phyloP scores from a whole-genome alignment of 2,888 invertebrate species.

The Andricus curvator region DNA sequence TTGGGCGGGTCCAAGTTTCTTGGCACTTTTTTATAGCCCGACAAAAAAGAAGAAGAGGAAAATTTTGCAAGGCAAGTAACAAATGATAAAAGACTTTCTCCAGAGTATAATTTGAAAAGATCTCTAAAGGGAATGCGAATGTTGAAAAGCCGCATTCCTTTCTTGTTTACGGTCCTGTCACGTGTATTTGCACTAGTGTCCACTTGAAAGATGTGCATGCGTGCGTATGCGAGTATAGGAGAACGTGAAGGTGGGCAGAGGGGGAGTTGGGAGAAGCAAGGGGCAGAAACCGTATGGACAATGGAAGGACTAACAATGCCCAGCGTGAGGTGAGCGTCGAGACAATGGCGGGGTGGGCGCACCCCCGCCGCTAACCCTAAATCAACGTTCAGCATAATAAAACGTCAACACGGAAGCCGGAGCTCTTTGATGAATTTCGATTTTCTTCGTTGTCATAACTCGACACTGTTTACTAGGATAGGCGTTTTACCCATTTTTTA shows the following conservation, averaged over 20 bases:
- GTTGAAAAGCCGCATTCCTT: slow-evolving; percentile 16
- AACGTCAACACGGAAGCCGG: slow-evolving; percentile 63
- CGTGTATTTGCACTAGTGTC: slow-evolving; percentile 3
- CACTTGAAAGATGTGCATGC: slow-evolving; percentile 25
- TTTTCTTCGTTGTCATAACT: slow-evolving; percentile 59
- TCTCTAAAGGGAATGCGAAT: too few relatives aligned
- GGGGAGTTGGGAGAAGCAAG: neutral
- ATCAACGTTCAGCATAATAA: slow-evolving; percentile 76
- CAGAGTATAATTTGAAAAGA: neutral
- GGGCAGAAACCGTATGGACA: slow-evolving; percentile 61
- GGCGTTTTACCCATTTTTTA: neutral
- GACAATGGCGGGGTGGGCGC: slow-evolving; percentile 71
- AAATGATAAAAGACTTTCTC: neutral
- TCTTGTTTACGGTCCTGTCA: neutral
- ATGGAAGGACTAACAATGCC: slow-evolving; percentile 73
- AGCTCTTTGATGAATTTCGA: slow-evolving; percentile 70
- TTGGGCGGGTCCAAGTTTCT: too few relatives aligned
- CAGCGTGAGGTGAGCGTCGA: slow-evolving; percentile 70
- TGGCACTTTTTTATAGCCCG: too few relatives aligned
- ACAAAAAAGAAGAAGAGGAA: neutral
- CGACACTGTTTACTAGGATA: neutral
- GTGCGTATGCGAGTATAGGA: neutral
- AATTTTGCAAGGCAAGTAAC: neutral
- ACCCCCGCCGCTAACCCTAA: slow-evolving; percentile 69
- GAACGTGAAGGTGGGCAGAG: slow-evolving; percentile 6